Base-by-base conservation (phyloP, 2,113 vertebrate genomes). In the Mormyrus iriodes region DNA sequence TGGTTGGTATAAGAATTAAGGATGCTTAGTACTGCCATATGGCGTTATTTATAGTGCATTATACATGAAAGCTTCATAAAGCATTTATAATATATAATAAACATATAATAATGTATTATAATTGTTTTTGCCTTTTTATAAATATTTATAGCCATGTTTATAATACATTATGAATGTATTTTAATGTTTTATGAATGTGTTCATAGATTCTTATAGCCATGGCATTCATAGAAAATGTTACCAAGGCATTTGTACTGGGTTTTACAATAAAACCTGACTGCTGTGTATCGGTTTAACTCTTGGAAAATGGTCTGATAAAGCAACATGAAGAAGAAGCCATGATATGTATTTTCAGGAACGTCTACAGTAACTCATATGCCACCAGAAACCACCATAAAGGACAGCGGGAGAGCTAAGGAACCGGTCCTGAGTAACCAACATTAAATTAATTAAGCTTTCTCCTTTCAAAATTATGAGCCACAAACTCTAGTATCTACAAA, bases 291-390 rank as follows among this genome's bases (percentile, higher is more conserved):
- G 46, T 76, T 90, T 49, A 86, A 87, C 46, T 79, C 82, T 86
- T 69, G 58, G 24, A 73, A 73, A 86, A 89, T 42, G 48, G 8
- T 87, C 85, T 79, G 55, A 65, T 61, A 65, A 89, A 76, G 83
- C 44, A 49, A 21, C 35, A 12, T 48, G 48, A 87, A 87, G n/a
- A 53, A 61, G 69, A 90, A 90, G 46, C 12, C 53, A 27, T 49
- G 21, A 5, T 61, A 44, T 69, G 58, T 79, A 48, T 52, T 51
- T 51, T 90, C 86, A 79, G 52, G 51, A 24, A 58, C 21, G 76
- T n/a, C 42, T 51, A 13, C 39, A 44, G 27, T 53, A 55, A 79
- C 4, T 85, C 82, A 48, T n/a, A 42, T 61, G 82, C 24, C 24
- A 89, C 35, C 12, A 73, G 15, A 69, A 58, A 46, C 31, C 49